Base-by-base conservation (phyloP, 37 sponge, comb jelly and placozoan species). In the Lycopodina hypogea region DNA sequence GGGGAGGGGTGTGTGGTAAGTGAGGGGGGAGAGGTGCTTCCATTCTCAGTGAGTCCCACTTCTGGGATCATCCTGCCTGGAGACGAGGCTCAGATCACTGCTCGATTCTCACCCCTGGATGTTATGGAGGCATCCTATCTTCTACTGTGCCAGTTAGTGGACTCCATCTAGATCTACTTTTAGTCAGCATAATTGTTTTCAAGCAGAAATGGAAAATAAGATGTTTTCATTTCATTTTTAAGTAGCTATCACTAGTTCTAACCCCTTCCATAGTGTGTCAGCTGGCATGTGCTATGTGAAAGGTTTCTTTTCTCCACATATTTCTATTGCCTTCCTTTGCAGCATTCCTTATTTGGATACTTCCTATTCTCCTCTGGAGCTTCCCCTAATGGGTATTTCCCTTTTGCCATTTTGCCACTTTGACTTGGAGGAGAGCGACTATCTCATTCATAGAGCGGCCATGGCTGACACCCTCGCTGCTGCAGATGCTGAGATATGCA, bases 391-490 rank as follows among this genome's bases (percentile, higher is more conserved):
- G 22, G 98, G 98, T 1, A 48, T 40, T 1, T 84, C 96, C 52
- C 86, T 95, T 39, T 88, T 97, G 95, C 98, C 98, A 24, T 93
- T 90, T 73, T 97, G 98, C 75, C 98, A 97, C 86, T 97, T 97
- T 86, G 98, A 97, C 69, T 85, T 97, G 81, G 92, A 90, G 79
- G 79, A 90, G 33, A 95, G 84, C 36, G 87, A 96, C 82, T 93
- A 96, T 63, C 81, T 90, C 55, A 84, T 64, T 12, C 50, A 66
- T 32, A 32, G 82, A 21, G 63, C 48, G 12, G 58, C 63, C 38
- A 33, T 19, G 29, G 85, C 64, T 42, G 61, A 35, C 1, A 67
- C 58, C 51, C 40, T 19, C 23, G 38, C 0, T 26, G 15, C 21
- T 17, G 34, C 56, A 19, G 41, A 34, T 42, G 40, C 66, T 42